Evolutionary conservation across 1,140 invertebrate genomes (phyloP), one percentile per base, ranked within the genome.

Genomic region (Drosophila guanche): DNA sequence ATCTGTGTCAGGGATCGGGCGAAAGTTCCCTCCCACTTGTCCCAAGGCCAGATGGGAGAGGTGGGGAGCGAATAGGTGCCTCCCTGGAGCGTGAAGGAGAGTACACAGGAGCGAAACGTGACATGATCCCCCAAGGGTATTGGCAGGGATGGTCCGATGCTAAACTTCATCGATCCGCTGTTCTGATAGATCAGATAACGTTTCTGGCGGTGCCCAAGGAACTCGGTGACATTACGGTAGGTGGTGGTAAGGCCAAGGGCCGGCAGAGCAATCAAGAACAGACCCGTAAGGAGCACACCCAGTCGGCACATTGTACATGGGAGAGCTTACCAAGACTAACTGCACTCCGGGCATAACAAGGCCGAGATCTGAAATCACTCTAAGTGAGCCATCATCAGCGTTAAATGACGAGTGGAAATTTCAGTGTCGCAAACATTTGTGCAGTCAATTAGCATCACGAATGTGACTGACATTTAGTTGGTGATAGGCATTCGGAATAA

Each of bases 1-100:
- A 89, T 79, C 27, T 83, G 66, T 20, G 46, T 52, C 41, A 90
- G 52, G 40, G 88, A 90, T 23, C 89, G 52, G 8, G 85, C 89
- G 48, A 90, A 90, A 1, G 62, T 89, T 20, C 29, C 46, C 41
- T 90, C 88, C 90, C 90, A 91, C 45, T 91, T 91, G 20, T 91
- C 81, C 89, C 89, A 91, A 0, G 88, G 81, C 71, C 89, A 90
- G 22, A 79, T 66, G 5, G 90, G 90, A 2, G 57, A 66, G 0
- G 76, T 84, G 7, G 90, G 90, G 47, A 91, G 29, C 5, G 16
- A 63, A 42, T 90, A 91, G 23, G 70, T 67, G 7, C 84, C 84
- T 7, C 90, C 90, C 48, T 91, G 90, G 12, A 91, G 47, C 1
- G 47, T 85, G n/a, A 59, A 89, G 3, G 84, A 89, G 27, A 90